phyloP scores from a whole-genome alignment of 2,888 invertebrate genomes.

The Patella pellucida region DNA sequence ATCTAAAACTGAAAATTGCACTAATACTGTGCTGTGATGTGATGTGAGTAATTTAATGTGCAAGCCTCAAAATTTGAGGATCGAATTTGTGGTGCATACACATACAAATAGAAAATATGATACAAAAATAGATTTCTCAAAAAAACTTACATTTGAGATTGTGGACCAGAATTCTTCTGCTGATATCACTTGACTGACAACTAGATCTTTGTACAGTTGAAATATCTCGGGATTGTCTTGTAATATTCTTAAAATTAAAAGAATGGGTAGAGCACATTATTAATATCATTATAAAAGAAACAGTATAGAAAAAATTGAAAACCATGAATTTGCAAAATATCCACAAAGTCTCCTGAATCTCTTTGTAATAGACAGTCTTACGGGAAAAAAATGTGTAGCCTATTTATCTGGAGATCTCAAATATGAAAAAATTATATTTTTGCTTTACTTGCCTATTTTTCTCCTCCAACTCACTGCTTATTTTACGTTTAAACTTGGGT shows the following conservation, averaged over 20 bases:
- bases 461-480: slow-evolving; percentile 89
- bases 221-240: slow-evolving; percentile 91
- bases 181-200: slow-evolving; percentile 93
- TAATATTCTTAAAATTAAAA: slow-evolving; percentile 77
- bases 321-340: too few species aligned
- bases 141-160: slow-evolving; percentile 53
- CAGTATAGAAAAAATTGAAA: too few species aligned
- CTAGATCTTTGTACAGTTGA: slow-evolving; percentile 96
- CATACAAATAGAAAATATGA: too few species aligned
- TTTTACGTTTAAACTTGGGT: slow-evolving; percentile 93
- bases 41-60: too few species aligned
- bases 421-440: background rate
- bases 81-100: too few species aligned
- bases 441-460: slow-evolving; percentile 78
- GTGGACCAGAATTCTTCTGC: slow-evolving; percentile 97
- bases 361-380: background rate
- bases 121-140: too few species aligned
- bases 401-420: too few species aligned
- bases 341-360: background rate
- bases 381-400: background rate
- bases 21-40: too few species aligned
- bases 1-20: too few species aligned
- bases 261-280: slow-evolving; percentile 19
- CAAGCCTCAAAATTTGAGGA: too few species aligned
- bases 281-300: background rate